These are phyloP conservation scores for Eumacrocentrus americanus DNA, from an alignment of 2,888 invertebrate species.

Conservation along the genomic window DNA sequence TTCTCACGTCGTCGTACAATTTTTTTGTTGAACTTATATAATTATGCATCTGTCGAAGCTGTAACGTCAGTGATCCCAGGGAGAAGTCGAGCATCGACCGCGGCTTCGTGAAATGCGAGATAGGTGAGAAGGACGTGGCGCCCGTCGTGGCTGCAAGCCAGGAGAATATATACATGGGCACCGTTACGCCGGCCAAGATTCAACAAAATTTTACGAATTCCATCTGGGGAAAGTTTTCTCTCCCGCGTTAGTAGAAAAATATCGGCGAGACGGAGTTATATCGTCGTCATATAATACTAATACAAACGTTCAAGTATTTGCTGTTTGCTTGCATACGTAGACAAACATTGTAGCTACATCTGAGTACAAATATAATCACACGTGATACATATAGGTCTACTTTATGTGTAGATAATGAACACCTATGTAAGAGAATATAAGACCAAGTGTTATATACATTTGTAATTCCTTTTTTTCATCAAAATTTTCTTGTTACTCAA, in stretches of 20 bases:
- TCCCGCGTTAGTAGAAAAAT: conserved; percentile 1
- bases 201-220: conserved; percentile 54
- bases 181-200: conserved; percentile 41
- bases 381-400: too few relatives aligned
- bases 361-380: too few relatives aligned
- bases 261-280: conserved; percentile 8
- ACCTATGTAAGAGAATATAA: too few relatives aligned
- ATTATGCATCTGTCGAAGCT: conserved; percentile 3
- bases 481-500: too few relatives aligned
- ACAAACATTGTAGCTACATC: too few relatives aligned
- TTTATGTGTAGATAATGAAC: too few relatives aligned
- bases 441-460: too few relatives aligned
- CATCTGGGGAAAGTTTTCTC: conserved; percentile 50
- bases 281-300: not conserved
- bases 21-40: not conserved
- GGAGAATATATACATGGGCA: conserved; percentile 22
- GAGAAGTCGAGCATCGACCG: conserved; percentile 35
- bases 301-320: not conserved
- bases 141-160: conserved; percentile 11
- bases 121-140: conserved; percentile 37
- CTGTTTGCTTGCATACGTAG: too few relatives aligned
- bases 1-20: not conserved
- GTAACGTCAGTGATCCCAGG: conserved; percentile 22
- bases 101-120: conserved; percentile 36
- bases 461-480: too few relatives aligned